phyloP scores from a whole-genome alignment of 1,140 invertebrate genomes.

The Ridgeia piscesae region DNA sequence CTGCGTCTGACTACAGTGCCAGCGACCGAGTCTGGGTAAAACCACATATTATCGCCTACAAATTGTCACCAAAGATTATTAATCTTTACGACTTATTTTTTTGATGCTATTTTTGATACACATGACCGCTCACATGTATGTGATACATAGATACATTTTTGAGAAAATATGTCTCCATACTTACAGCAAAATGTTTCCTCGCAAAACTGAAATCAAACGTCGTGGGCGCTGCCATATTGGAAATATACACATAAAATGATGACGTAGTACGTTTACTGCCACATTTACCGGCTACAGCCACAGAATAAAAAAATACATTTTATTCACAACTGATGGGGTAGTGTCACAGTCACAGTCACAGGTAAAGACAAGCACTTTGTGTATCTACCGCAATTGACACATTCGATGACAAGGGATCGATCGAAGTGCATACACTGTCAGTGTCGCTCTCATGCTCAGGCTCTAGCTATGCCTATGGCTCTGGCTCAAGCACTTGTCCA shows the following conservation, averaged over 20 bases:
- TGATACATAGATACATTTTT: conserved; percentile 32
- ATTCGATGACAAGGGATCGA: neutral
- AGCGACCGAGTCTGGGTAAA: too few relatives aligned
- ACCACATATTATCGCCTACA: neutral
- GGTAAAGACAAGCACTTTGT: neutral
- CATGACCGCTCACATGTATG: neutral
- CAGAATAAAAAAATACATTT: neutral
- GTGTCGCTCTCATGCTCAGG: too few relatives aligned
- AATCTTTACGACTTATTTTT: neutral
- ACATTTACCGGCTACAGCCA: neutral
- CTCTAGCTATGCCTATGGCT: too few relatives aligned
- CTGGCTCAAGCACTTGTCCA: too few relatives aligned
- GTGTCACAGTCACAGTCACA: neutral
- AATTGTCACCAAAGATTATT: neutral
- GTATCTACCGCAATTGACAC: neutral
- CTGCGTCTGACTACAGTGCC: too few relatives aligned
- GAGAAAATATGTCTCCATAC: conserved; percentile 28
- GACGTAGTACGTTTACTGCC: conserved; percentile 32
- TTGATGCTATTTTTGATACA: neutral
- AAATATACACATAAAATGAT: conserved; percentile 26
- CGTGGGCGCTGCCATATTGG: conserved; percentile 40
- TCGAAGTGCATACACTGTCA: neutral
- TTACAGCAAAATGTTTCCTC: conserved; percentile 43
- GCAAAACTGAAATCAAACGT: conserved; percentile 42
- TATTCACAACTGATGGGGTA: neutral